These are phyloP conservation scores for Darevskia mixta DNA, from an alignment of 2,797 vertebrate genomes.

Conservation along the genomic window DNA sequence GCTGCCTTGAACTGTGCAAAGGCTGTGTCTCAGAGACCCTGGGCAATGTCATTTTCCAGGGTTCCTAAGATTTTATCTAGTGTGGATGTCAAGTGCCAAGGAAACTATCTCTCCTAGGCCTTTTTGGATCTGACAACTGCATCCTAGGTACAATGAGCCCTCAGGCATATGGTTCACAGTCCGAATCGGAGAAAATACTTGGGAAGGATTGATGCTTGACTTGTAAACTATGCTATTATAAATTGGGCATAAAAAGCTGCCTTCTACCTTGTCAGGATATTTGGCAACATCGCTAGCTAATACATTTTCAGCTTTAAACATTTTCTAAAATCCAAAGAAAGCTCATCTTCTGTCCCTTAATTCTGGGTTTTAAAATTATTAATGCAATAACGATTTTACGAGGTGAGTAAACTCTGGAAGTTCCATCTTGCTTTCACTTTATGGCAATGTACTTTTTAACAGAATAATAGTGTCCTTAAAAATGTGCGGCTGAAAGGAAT, in stretches of 20 bases:
- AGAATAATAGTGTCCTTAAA: slow-evolving; percentile 45
- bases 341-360: slow-evolving; percentile 11
- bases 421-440: slow-evolving; percentile 44
- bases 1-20: background rate
- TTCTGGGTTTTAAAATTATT: slow-evolving; percentile 24
- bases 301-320: slow-evolving; percentile 1
- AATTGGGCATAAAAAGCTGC: background rate
- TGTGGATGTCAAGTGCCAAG: background rate
- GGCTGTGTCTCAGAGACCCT: background rate
- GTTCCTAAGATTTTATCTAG: background rate
- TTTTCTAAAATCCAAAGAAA: slow-evolving; percentile 23
- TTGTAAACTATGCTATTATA: background rate
- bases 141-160: background rate
- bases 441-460: slow-evolving; percentile 24
- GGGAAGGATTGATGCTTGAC: background rate
- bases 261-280: background rate
- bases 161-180: background rate
- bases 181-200: background rate
- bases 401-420: background rate
- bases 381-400: slow-evolving; percentile 23
- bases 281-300: background rate
- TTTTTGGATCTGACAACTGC: background rate
- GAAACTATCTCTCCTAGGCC: background rate
- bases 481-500: slow-evolving; percentile 42
- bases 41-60: background rate